A percentile compares a stretch with the other conserved stretches of the same genome.
Evolutionary conservation across 2,888 invertebrate genomes (phyloP).

Genomic region (Nesidiocoris tenuis): DNA sequence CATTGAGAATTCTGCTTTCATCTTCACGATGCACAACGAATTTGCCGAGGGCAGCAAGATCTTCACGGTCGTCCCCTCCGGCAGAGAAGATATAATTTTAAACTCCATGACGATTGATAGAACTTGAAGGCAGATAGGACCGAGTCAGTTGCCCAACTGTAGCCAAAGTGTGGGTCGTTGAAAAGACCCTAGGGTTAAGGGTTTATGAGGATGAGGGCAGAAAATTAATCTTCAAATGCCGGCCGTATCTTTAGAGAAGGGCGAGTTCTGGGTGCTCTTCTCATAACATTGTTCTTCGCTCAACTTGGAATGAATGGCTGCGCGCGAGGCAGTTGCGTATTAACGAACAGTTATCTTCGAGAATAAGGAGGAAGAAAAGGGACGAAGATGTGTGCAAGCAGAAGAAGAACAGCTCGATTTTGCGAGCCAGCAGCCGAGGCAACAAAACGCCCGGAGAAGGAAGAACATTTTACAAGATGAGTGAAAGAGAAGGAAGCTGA

Average conservation of each 20-base stretch:
- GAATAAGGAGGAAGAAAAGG: neutral
- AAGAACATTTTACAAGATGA: neutral
- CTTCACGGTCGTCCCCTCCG: too few species aligned
- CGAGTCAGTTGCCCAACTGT: neutral
- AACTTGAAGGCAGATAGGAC: neutral
- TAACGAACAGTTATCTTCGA: conserved; percentile 33
- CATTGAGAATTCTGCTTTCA: too few species aligned
- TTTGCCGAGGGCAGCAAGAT: too few species aligned
- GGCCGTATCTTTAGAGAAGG: conserved; percentile 9
- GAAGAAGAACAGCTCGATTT: neutral
- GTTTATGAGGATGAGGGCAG: conserved; percentile 21
- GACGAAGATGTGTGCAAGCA: neutral
- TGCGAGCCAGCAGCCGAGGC: neutral
- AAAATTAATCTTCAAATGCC: conserved; percentile 32
- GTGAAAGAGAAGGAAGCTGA: neutral
- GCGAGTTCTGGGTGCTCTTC: conserved; percentile 11
- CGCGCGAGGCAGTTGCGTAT: conserved; percentile 23
- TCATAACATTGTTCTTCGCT: conserved; percentile 37
- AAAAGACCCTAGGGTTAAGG: neutral
- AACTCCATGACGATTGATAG: neutral
- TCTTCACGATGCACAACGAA: too few species aligned
- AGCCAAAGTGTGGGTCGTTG: neutral
- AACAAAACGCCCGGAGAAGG: neutral
- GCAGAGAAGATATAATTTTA: neutral
- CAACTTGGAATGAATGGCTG: conserved; percentile 31